Percentiles rank a stretch among this genome's conserved stretches.
Conservation (phyloP, 2,888 invertebrate genomes). For the Lithophane semibrunnea region DNA sequence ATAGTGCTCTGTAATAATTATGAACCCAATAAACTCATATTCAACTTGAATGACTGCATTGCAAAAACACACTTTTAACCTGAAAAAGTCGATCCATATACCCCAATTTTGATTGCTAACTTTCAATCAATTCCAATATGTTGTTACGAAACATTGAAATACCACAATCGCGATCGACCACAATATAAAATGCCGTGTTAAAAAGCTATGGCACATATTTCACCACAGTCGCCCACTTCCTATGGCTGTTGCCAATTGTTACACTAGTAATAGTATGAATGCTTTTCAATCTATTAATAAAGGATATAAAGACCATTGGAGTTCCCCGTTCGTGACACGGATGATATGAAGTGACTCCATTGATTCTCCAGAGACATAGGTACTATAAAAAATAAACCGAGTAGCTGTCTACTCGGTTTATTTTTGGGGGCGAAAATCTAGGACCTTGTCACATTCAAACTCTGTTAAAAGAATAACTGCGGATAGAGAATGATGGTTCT, state of each 20-base stretch:
- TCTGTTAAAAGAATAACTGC: not conserved
- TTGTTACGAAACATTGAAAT: slow-evolving; percentile 50
- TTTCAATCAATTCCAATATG: slow-evolving; percentile 39
- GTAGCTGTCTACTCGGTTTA: not conserved
- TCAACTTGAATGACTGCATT: not conserved
- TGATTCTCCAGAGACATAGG: slow-evolving; percentile 1
- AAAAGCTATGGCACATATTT: slow-evolving; percentile 68
- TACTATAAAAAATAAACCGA: not conserved
- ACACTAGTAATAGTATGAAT: slow-evolving; percentile 71
- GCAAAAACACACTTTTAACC: slow-evolving; percentile 6
- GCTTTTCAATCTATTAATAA: slow-evolving; percentile 77
- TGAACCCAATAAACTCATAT: not conserved
- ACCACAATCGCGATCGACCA: slow-evolving; percentile 44
- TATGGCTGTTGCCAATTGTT: slow-evolving; percentile 82
- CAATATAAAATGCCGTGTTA: slow-evolving; percentile 55
- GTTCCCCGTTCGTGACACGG: slow-evolving; percentile 28
- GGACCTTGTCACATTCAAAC: not conserved
- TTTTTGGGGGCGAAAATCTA: not conserved
- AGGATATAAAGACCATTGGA: slow-evolving; percentile 44
- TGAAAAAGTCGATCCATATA: slow-evolving; percentile 2
- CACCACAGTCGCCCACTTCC: slow-evolving; percentile 80
- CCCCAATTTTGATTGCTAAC: slow-evolving; percentile 27
- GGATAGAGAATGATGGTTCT: not conserved
- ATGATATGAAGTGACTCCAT: slow-evolving; percentile 2
- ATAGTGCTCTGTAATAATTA: slow-evolving; percentile 4